Percentiles rank a stretch among this genome's conserved stretches.
Evolutionary conservation across 2,797 vertebrate species (phyloP).

Genomic region (Macropus fuliginosus): DNA sequence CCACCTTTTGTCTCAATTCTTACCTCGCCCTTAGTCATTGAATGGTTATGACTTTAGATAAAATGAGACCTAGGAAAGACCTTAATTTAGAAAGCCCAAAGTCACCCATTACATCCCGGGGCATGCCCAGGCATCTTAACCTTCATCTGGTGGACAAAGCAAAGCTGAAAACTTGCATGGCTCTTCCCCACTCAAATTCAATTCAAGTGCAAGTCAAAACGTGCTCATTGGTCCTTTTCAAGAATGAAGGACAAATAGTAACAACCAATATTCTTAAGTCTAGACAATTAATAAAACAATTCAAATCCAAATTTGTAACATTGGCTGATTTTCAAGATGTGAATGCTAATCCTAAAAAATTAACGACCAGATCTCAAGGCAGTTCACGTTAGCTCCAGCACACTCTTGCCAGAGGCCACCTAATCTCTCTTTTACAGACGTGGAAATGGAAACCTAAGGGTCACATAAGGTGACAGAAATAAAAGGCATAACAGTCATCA

Average conservation of each 20-base stretch:
- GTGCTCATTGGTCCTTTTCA: neutral
- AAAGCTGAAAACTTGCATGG: neutral
- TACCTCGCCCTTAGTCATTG: neutral
- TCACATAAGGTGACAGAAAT: neutral
- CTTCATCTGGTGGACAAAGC: neutral
- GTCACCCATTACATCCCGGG: neutral
- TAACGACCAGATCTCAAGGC: neutral
- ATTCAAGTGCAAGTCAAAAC: neutral
- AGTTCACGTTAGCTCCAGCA: neutral
- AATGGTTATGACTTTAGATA: neutral
- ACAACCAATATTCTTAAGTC: neutral
- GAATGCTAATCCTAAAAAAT: neutral
- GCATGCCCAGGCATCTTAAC: neutral
- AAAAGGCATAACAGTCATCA: neutral
- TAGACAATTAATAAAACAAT: neutral
- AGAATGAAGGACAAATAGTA: neutral
- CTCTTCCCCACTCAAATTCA: neutral
- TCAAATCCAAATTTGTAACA: neutral
- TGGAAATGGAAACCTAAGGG: neutral
- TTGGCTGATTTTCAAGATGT: neutral
- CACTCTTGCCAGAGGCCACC: neutral
- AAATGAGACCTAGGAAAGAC: neutral
- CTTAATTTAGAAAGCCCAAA: neutral
- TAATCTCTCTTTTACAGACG: neutral
- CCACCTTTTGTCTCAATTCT: neutral